Conservation (phyloP, 2,888 invertebrate species). For the Pseudococcus viburni region DNA sequence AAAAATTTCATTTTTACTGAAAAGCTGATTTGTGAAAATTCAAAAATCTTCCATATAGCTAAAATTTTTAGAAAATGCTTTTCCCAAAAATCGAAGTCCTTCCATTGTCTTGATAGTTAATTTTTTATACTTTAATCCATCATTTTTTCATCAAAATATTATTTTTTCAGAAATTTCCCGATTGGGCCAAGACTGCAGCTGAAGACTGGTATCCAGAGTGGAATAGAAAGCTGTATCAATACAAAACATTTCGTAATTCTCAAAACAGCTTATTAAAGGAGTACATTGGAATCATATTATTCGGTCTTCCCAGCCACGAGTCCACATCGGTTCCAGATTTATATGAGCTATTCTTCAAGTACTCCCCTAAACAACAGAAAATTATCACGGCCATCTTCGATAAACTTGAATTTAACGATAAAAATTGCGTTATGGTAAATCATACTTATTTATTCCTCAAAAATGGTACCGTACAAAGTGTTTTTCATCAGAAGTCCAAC, state of each 20-base stretch:
- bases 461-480: background rate
- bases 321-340: background rate
- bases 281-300: background rate
- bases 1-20: too few species aligned
- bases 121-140: too few species aligned
- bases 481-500: background rate
- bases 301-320: background rate
- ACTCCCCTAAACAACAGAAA: background rate
- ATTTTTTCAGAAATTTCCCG: too few species aligned
- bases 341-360: background rate
- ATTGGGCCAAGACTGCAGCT: too few species aligned
- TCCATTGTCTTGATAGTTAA: too few species aligned
- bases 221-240: background rate
- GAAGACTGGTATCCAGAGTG: background rate
- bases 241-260: background rate
- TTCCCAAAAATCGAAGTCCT: too few species aligned
- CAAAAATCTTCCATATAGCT: too few species aligned
- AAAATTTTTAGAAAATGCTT: too few species aligned
- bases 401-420: background rate
- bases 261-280: background rate
- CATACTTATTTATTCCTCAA: background rate
- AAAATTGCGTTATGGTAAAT: background rate
- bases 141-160: too few species aligned
- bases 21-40: too few species aligned
- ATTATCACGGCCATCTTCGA: background rate